Percentiles rank a stretch among this genome's conserved stretches.
phyloP scores from a whole-genome alignment of 1,140 invertebrate genomes.

The Ectropis grisescens region DNA sequence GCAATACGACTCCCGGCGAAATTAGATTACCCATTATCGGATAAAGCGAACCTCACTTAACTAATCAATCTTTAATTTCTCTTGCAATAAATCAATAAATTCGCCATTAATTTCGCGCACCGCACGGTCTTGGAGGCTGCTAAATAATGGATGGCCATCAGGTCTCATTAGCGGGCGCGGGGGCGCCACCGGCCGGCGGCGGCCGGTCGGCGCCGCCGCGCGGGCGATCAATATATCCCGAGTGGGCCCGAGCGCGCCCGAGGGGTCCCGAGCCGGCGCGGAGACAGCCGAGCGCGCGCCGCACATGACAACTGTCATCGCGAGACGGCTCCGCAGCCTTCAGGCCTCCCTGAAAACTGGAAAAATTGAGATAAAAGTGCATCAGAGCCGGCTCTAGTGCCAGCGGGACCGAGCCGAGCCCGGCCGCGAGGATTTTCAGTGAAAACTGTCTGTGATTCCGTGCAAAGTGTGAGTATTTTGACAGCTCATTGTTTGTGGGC shows the following conservation, averaged over 20 bases:
- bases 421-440: slow-evolving; percentile 21
- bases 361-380: slow-evolving; percentile 56
- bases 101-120: slow-evolving; percentile 56
- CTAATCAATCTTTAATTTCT: slow-evolving; percentile 52
- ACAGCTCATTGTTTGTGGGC: slow-evolving; percentile 7
- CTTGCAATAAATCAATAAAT: slow-evolving; percentile 60
- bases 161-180: slow-evolving; percentile 47
- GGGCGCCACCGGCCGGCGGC: slow-evolving; percentile 54
- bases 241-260: slow-evolving; percentile 18
- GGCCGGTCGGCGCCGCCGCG: slow-evolving; percentile 42
- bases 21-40: too few species aligned
- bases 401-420: slow-evolving; percentile 22
- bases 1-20: too few species aligned
- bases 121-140: slow-evolving; percentile 34
- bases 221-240: slow-evolving; percentile 43
- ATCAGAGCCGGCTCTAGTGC: slow-evolving; percentile 24
- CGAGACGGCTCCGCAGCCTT: slow-evolving; percentile 46
- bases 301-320: slow-evolving; percentile 62
- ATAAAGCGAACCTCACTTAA: slow-evolving; percentile 13
- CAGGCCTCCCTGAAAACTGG: slow-evolving; percentile 41
- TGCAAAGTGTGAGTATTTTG: slow-evolving; percentile 43
- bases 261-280: slow-evolving; percentile 19
- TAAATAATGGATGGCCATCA: slow-evolving; percentile 63
- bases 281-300: slow-evolving; percentile 24
- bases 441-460: slow-evolving; percentile 13